These are phyloP conservation scores for Picathartes gymnocephalus DNA, from an alignment of 2,113 vertebrate species.

Conservation along the genomic window DNA sequence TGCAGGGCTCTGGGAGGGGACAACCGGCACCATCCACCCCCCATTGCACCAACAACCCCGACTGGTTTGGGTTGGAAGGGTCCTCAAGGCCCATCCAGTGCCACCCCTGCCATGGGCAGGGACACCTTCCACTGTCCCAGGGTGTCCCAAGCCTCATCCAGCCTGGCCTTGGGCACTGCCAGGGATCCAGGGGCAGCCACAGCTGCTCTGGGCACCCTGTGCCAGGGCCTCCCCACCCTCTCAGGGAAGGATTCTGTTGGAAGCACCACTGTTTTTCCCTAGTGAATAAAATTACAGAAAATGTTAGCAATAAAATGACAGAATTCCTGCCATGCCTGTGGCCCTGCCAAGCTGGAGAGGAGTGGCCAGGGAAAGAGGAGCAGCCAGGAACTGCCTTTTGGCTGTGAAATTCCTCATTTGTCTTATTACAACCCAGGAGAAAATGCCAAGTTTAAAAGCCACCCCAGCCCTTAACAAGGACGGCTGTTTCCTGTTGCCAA, in stretches of 20 bases:
- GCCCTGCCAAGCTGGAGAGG: neutral
- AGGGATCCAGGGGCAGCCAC: neutral
- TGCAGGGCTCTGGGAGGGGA: neutral
- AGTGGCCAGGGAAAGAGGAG: neutral
- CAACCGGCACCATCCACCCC: neutral
- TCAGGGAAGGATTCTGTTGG: neutral
- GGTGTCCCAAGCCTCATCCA: neutral
- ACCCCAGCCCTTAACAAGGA: neutral
- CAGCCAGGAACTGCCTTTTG: neutral
- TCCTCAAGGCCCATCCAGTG: fast-evolving
- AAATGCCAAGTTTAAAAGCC: neutral
- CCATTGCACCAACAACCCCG: fast-evolving
- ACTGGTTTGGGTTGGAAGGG: neutral
- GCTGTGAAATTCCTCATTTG: neutral
- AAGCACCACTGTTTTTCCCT: neutral
- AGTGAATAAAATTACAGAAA: neutral
- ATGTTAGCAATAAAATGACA: neutral
- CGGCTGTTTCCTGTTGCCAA: fast-evolving
- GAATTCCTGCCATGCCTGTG: neutral
- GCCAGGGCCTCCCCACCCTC: neutral
- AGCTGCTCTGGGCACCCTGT: neutral
- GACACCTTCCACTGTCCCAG: neutral
- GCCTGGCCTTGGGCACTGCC: neutral
- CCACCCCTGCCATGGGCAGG: neutral
- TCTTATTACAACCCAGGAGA: neutral